phyloP scores from a whole-genome alignment of 92 coral and sea anemone genomes.

The Anthopleura xanthogrammica region DNA sequence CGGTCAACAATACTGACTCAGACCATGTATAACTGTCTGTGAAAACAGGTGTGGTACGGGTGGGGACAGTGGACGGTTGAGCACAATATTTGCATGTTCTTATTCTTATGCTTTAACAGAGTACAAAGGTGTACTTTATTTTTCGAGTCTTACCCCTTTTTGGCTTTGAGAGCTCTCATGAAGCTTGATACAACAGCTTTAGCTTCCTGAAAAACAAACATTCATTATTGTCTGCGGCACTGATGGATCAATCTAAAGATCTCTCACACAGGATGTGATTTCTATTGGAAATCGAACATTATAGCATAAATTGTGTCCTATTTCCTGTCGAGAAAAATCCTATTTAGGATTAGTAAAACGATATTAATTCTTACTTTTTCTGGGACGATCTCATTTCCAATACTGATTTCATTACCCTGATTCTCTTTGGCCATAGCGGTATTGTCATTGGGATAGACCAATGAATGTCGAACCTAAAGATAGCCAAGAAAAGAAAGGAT shows the following conservation, averaged over 20 bases:
- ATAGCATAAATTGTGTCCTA: background rate
- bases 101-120: no score
- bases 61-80: background rate
- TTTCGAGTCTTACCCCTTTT: conserved; percentile 50
- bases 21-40: no score
- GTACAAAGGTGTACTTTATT: background rate
- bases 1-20: no score
- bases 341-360: background rate
- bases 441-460: conserved; percentile 66
- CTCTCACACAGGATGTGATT: no score
- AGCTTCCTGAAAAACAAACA: conserved; percentile 54
- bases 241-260: no score
- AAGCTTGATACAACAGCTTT: conserved; percentile 49
- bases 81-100: background rate
- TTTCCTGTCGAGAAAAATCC: background rate
- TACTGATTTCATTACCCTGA: conserved; percentile 10
- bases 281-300: no score
- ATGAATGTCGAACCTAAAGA: conserved; percentile 40
- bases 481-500: background rate
- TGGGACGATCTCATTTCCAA: conserved; percentile 22
- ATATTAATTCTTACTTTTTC: conserved; percentile 11
- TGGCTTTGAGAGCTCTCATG: conserved; percentile 48
- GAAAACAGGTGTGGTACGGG: background rate
- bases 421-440: conserved; percentile 46
- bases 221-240: background rate